Evolutionary conservation across 2,113 vertebrate genomes (phyloP).

Genomic region (Eublepharis macularius): DNA sequence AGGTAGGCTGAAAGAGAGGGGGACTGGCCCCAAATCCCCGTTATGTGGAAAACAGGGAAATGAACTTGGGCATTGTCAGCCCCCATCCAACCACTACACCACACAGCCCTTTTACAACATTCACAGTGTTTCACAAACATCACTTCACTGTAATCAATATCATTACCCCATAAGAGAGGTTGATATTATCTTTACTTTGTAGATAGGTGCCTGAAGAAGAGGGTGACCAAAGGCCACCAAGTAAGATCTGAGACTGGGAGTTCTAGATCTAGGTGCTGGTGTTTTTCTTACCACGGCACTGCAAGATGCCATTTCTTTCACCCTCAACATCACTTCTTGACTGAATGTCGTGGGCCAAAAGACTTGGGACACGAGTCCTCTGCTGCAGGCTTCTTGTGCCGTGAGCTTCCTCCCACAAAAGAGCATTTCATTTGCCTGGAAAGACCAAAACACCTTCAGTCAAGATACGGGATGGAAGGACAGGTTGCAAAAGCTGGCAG

Average conservation of each 20-base stretch:
- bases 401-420: slow-evolving; percentile 97
- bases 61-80: too few species aligned
- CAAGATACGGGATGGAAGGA: slow-evolving; percentile 31
- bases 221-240: background rate
- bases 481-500: background rate
- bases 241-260: background rate
- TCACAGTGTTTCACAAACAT: background rate
- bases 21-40: too few species aligned
- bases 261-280: background rate
- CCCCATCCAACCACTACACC: background rate
- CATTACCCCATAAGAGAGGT: background rate
- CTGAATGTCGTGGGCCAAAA: slow-evolving; percentile 99
- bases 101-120: background rate
- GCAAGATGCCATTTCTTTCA: slow-evolving; percentile 97
- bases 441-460: slow-evolving; percentile 41
- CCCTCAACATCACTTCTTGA: slow-evolving; percentile 96
- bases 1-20: too few species aligned
- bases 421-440: slow-evolving; percentile 96
- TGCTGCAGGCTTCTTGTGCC: slow-evolving; percentile 94
- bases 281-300: slow-evolving; percentile 88
- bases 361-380: slow-evolving; percentile 95
- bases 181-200: background rate
- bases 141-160: background rate
- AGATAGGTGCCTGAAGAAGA: background rate
- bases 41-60: too few species aligned